These are phyloP conservation scores for Aptenodytes forsteri DNA, from an alignment of 2,113 vertebrate genomes.

Conservation along the genomic window DNA sequence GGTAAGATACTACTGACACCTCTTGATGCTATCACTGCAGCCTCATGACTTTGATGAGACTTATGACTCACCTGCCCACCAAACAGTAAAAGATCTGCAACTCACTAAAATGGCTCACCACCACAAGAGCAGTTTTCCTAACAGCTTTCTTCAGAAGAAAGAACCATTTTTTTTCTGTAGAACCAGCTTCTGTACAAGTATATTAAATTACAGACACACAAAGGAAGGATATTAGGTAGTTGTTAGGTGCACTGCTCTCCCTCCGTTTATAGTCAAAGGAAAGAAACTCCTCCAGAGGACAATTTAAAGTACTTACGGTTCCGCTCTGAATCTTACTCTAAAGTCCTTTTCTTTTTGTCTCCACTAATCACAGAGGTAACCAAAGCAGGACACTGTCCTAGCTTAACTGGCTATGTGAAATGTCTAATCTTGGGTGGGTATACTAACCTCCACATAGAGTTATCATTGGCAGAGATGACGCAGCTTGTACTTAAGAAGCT, in stretches of 20 bases:
- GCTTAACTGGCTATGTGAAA: neutral
- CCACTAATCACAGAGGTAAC: neutral
- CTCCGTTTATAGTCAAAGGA: neutral
- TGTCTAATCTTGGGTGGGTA: neutral
- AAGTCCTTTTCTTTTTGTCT: neutral
- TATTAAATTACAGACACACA: neutral
- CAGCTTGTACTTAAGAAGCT: neutral
- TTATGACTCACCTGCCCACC: neutral
- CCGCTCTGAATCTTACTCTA: neutral
- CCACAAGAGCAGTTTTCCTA: slow-evolving; percentile 17
- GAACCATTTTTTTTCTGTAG: neutral
- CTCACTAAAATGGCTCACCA: neutral
- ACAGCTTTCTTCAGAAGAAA: neutral
- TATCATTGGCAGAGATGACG: neutral
- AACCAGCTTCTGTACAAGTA: neutral
- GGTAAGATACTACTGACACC: neutral
- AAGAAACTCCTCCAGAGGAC: slow-evolving; percentile 9
- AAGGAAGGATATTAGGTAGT: neutral
- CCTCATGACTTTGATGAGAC: neutral
- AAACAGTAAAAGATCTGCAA: neutral
- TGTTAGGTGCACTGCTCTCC: neutral
- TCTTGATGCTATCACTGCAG: neutral
- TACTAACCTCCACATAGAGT: neutral
- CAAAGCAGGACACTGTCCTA: neutral
- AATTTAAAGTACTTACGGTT: neutral